These are phyloP conservation scores for Myiotriccus ornatus DNA, from an alignment of 2,797 vertebrate genomes.

Conservation along the genomic window DNA sequence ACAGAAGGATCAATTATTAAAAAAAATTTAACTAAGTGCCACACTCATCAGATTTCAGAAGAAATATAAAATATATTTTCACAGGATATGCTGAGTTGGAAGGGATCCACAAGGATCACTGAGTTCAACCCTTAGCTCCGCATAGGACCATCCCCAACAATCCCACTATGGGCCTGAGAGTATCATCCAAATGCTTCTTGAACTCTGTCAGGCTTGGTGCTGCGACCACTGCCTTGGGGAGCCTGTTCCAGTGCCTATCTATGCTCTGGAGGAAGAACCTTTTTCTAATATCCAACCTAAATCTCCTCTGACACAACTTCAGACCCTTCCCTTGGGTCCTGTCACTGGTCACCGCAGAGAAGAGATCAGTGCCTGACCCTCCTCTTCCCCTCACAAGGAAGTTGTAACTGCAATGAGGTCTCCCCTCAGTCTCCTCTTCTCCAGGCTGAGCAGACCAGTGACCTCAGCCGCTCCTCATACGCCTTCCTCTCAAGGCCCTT, in stretches of 20 bases:
- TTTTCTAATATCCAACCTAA: not conserved
- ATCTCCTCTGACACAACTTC: not conserved
- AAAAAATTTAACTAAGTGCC: not conserved
- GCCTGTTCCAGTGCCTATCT: not conserved
- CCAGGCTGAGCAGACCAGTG: not conserved
- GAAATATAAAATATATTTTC: not conserved
- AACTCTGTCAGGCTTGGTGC: not conserved
- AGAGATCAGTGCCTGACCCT: not conserved
- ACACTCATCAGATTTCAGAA: not conserved
- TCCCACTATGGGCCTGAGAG: not conserved
- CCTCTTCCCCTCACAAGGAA: not conserved
- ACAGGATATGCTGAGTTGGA: not conserved
- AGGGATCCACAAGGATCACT: not conserved
- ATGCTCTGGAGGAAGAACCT: not conserved
- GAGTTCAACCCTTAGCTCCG: not conserved
- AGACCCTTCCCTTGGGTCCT: not conserved
- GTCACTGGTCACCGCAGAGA: not conserved
- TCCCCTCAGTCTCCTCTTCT: not conserved
- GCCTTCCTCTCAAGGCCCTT: not conserved
- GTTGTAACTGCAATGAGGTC: not conserved
- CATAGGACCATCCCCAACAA: not conserved
- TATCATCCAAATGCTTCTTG: not conserved
- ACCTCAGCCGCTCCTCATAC: not conserved
- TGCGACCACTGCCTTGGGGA: not conserved
- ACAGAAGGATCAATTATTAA: not conserved